phyloP scores from a whole-genome alignment of 2,797 vertebrate genomes.

The Galaxias olidus region DNA sequence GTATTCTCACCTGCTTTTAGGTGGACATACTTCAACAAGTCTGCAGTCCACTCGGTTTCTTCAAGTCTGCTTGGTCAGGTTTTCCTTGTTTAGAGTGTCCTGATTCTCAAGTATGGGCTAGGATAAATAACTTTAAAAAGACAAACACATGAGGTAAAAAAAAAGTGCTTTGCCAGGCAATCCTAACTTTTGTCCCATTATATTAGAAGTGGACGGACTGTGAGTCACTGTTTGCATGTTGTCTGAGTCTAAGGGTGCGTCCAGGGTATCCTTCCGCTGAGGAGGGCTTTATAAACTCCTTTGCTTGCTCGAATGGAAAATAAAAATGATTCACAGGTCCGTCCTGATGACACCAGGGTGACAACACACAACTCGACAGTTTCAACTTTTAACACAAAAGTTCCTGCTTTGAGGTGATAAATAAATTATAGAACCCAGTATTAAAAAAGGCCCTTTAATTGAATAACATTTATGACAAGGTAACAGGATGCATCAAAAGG shows the following conservation, averaged over 20 bases:
- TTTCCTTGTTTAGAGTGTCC: too few species aligned
- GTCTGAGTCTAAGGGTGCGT: conserved; percentile 18
- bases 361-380: conserved; percentile 1
- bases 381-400: conserved; percentile 1
- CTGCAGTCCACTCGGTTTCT: too few species aligned
- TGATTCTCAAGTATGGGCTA: too few species aligned
- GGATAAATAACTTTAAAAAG: too few species aligned
- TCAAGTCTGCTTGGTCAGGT: too few species aligned
- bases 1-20: too few species aligned
- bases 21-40: too few species aligned
- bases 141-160: too few species aligned
- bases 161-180: too few species aligned
- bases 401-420: background rate
- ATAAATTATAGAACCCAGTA: conserved; percentile 25
- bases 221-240: conserved; percentile 10
- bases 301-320: conserved; percentile 10
- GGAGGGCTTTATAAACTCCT: background rate
- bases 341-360: conserved; percentile 7
- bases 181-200: background rate
- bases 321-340: conserved; percentile 9
- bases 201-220: background rate
- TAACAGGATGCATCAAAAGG: conserved; percentile 37
- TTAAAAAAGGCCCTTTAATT: conserved; percentile 69
- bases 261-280: background rate
- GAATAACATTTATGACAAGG: conserved; percentile 43